These are phyloP conservation scores for Listronotus oregonensis DNA, from an alignment of 1,140 invertebrate species.

Conservation along the genomic window DNA sequence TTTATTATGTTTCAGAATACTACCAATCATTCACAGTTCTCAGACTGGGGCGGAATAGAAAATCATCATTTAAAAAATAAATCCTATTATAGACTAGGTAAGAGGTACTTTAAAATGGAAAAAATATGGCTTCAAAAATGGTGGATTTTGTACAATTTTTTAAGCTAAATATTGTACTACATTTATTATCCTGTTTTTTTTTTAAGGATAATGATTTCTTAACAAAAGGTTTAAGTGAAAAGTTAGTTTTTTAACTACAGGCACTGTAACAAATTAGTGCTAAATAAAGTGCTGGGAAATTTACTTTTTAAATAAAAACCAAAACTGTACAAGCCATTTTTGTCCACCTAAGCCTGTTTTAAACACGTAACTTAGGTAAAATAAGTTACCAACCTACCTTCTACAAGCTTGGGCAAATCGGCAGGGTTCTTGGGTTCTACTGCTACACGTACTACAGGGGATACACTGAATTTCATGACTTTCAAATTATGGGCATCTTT, in stretches of 20 bases:
- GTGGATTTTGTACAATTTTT: too few relatives aligned
- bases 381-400: constrained; percentile 65
- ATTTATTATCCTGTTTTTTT: too few relatives aligned
- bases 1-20: not conserved
- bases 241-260: too few relatives aligned
- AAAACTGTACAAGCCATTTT: not conserved
- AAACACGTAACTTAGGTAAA: too few relatives aligned
- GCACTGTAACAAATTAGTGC: too few relatives aligned
- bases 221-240: too few relatives aligned
- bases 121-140: too few relatives aligned
- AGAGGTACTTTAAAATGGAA: too few relatives aligned
- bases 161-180: too few relatives aligned
- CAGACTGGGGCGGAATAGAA: constrained; percentile 42
- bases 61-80: constrained; percentile 36
- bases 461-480: constrained; percentile 99
- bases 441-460: constrained; percentile 98
- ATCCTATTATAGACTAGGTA: too few relatives aligned
- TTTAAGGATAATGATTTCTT: too few relatives aligned
- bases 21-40: constrained; percentile 34
- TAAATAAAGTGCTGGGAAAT: not conserved
- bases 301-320: not conserved
- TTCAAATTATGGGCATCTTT: constrained; percentile 99
- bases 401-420: constrained; percentile 98
- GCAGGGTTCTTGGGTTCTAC: constrained; percentile 99
- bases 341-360: not conserved